Evolutionary conservation across 2,797 vertebrate species (phyloP).

Genomic region (Sebastes melanostomus): DNA sequence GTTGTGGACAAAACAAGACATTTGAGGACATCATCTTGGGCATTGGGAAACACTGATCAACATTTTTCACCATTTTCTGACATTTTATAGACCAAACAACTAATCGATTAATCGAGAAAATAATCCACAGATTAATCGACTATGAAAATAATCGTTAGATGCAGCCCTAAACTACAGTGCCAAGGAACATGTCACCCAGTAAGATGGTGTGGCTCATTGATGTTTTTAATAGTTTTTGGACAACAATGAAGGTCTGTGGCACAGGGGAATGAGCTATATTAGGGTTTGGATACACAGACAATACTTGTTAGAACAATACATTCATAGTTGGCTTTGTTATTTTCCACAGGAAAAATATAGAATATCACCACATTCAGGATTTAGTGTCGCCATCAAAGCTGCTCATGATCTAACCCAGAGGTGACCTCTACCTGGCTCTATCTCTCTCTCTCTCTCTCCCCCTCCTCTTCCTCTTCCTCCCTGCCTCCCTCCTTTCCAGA

Average conservation of each 20-base stretch:
- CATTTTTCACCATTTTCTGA: too few relatives aligned
- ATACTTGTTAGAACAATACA: too few relatives aligned
- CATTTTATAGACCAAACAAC: too few relatives aligned
- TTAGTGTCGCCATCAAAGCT: background rate
- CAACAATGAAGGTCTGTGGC: background rate
- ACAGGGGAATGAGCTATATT: background rate
- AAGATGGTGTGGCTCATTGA: background rate
- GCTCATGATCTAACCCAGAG: conserved; percentile 8
- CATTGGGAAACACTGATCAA: too few relatives aligned
- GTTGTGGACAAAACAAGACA: too few relatives aligned
- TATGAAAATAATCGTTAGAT: too few relatives aligned
- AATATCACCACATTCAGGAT: background rate
- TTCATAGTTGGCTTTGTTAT: too few relatives aligned
- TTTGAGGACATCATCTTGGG: too few relatives aligned
- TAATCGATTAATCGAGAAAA: too few relatives aligned
- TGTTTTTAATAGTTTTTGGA: background rate
- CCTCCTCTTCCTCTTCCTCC: background rate
- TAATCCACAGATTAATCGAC: too few relatives aligned
- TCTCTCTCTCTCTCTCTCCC: background rate
- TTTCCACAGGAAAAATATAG: background rate
- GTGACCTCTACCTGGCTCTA: conserved; percentile 42
- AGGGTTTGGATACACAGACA: too few relatives aligned
- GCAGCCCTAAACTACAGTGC: too few relatives aligned
- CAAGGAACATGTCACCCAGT: background rate
- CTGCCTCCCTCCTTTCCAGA: conserved; percentile 16